phyloP scores from a whole-genome alignment of 2,888 invertebrate genomes.

The Diachrysia chrysitis region DNA sequence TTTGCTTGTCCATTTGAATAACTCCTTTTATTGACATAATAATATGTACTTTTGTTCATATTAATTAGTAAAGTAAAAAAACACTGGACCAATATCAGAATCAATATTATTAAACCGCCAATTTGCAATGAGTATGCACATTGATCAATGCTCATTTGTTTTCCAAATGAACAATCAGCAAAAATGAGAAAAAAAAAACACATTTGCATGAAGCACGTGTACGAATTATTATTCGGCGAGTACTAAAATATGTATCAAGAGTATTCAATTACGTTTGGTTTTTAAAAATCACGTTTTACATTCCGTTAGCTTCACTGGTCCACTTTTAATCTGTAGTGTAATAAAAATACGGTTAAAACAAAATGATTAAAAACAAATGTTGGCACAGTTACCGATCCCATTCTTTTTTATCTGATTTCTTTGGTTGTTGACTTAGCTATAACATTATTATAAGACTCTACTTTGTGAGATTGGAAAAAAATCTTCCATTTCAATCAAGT shows the following conservation, averaged over 20 bases:
- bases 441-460: conserved; percentile 9
- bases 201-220: neutral
- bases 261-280: neutral
- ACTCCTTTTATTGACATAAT: too few species aligned
- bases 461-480: conserved; percentile 14
- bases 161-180: neutral
- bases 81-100: neutral
- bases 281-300: conserved; percentile 11
- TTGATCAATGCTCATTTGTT: neutral
- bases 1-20: too few species aligned
- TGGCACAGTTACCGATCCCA: conserved; percentile 26
- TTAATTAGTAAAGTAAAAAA: neutral
- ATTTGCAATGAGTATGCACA: neutral
- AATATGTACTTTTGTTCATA: too few species aligned
- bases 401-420: conserved; percentile 20
- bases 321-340: conserved; percentile 18
- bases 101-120: neutral
- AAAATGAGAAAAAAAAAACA: neutral
- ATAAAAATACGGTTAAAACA: conserved; percentile 15
- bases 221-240: neutral
- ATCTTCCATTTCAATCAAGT: conserved; percentile 7
- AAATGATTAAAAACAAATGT: conserved; percentile 37
- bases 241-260: conserved; percentile 10
- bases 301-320: neutral
- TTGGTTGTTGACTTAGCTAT: conserved; percentile 19